A percentile compares a stretch with the other conserved stretches of the same genome.
Conservation (phyloP, 2,888 invertebrate genomes). For the Drosophila setosimentum region DNA sequence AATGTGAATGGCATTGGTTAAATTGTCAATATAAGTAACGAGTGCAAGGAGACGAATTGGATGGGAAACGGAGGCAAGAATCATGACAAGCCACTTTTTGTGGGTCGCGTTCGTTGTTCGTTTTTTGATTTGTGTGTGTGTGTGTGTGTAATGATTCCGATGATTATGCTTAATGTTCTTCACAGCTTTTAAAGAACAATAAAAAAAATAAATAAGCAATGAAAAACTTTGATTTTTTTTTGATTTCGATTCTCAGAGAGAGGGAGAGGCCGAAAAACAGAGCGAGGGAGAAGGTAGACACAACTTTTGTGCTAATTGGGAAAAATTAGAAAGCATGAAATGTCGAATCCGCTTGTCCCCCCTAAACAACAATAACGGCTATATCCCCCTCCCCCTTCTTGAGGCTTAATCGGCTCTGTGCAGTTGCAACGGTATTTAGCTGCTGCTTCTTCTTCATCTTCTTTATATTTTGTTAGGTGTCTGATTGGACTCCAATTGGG, state of each 20-base stretch:
- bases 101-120: constrained; percentile 24
- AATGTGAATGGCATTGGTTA: constrained; percentile 64
- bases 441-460: constrained; percentile 10
- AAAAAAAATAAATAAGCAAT: constrained; percentile 20
- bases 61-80: not conserved
- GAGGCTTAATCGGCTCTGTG: constrained; percentile 68
- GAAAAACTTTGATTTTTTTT: constrained; percentile 50
- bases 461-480: constrained; percentile 11
- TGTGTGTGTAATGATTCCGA: constrained; percentile 37
- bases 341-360: constrained; percentile 62
- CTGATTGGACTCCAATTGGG: constrained; percentile 40
- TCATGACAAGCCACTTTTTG: constrained; percentile 52
- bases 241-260: constrained; percentile 63
- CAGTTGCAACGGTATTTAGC: constrained; percentile 40
- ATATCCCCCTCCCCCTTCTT: not conserved
- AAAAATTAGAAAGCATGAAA: constrained; percentile 80
- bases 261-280: constrained; percentile 21
- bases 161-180: constrained; percentile 28
- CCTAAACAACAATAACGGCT: constrained; percentile 6
- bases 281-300: constrained; percentile 33
- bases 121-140: constrained; percentile 34
- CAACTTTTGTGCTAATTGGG: constrained; percentile 76
- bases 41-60: constrained; percentile 12
- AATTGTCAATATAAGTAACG: constrained; percentile 57
- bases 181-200: constrained; percentile 28